These are phyloP conservation scores for Coracopsis vasa DNA, from an alignment of 2,113 vertebrate genomes.

Conservation along the genomic window DNA sequence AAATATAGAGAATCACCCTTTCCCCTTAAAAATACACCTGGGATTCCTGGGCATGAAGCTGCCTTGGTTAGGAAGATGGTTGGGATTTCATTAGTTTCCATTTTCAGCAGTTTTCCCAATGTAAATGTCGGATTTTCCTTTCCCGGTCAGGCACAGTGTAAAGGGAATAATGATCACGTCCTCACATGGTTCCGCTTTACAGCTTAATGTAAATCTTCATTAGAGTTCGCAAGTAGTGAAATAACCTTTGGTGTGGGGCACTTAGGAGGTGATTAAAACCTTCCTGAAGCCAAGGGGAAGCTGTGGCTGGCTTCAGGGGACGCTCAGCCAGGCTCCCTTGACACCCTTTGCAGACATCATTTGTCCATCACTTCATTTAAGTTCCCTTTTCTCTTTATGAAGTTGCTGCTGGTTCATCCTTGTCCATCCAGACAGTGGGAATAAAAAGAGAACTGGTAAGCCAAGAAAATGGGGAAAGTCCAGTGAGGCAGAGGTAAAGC, in stretches of 20 bases:
- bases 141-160: background rate
- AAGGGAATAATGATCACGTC: background rate
- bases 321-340: background rate
- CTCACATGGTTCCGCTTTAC: background rate
- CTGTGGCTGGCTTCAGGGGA: background rate
- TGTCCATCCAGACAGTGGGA: accelerated
- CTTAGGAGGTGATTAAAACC: background rate
- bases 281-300: background rate
- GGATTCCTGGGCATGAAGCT: background rate
- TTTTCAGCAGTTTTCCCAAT: background rate
- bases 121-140: background rate
- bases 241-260: background rate
- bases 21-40: background rate
- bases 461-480: background rate
- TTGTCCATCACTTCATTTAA: background rate
- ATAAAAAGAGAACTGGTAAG: background rate
- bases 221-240: background rate
- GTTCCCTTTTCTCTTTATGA: background rate
- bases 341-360: accelerated
- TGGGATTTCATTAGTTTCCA: background rate
- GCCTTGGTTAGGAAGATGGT: background rate
- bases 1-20: background rate
- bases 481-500: background rate
- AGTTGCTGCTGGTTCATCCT: background rate
- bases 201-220: background rate